phyloP scores from a whole-genome alignment of 2,888 invertebrate species.

The Cephonodes hylas region DNA sequence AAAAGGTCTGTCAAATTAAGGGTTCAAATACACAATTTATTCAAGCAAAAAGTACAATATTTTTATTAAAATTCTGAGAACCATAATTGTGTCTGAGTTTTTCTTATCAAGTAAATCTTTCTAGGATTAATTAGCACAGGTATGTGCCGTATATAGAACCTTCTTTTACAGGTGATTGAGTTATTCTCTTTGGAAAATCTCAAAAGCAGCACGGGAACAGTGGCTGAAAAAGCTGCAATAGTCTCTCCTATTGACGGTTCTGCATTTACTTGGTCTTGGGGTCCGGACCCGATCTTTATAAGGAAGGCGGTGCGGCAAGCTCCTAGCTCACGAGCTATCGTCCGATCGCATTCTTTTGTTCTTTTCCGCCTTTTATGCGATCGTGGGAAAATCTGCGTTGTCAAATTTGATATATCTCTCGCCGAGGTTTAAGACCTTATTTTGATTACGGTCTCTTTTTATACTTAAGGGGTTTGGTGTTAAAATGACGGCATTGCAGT shows the following conservation, averaged over 20 bases:
- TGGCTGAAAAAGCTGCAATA: not conserved
- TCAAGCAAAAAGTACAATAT: too few relatives aligned
- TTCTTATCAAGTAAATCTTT: too few relatives aligned
- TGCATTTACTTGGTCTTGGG: not conserved
- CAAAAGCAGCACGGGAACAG: too few relatives aligned
- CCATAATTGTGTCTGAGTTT: too few relatives aligned
- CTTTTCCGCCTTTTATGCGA: not conserved
- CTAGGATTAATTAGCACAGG: too few relatives aligned
- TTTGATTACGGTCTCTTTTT: not conserved
- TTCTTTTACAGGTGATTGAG: too few relatives aligned
- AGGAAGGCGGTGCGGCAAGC: not conserved
- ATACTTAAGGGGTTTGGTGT: not conserved
- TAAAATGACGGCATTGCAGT: too few relatives aligned
- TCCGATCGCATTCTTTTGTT: not conserved
- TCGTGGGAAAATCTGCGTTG: not conserved
- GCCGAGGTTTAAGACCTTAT: not conserved
- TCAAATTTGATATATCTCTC: not conserved
- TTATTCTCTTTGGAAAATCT: too few relatives aligned
- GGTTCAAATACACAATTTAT: too few relatives aligned
- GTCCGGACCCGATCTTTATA: not conserved
- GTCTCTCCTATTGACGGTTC: not conserved
- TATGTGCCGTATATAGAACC: too few relatives aligned
- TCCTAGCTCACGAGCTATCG: not conserved
- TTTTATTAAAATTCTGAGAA: too few relatives aligned
- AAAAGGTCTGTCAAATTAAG: too few relatives aligned